Percentiles rank a stretch among this genome's conserved stretches.
Evolutionary conservation across 2,797 vertebrate species (phyloP).

Genomic region (Chelidonichthys spinosus): DNA sequence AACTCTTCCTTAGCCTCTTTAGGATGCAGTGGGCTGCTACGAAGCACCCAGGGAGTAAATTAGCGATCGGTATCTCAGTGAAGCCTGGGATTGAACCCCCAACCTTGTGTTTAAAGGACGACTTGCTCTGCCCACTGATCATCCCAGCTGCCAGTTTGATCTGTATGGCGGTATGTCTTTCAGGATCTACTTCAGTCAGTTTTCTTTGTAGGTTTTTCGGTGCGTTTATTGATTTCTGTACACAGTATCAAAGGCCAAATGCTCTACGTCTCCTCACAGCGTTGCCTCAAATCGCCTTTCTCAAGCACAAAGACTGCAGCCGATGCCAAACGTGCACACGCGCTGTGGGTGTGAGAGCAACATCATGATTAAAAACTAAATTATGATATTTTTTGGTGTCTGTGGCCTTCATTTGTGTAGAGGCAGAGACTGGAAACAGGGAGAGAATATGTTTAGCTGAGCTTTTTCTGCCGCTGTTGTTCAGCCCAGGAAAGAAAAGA

Average conservation of each 20-base stretch:
- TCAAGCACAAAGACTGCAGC: neutral
- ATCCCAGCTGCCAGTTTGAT: too few species aligned
- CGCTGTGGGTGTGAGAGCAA: neutral
- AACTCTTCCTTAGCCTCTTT: too few species aligned
- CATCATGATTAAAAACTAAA: constrained; percentile 1
- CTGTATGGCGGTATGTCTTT: neutral
- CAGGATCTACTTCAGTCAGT: neutral
- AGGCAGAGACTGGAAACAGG: neutral
- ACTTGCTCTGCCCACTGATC: too few species aligned
- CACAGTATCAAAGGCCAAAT: constrained; percentile 8
- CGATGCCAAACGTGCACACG: neutral
- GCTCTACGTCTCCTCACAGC: neutral
- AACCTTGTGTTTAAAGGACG: too few species aligned
- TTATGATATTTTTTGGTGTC: neutral
- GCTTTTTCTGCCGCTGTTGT: neutral
- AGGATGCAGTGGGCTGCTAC: too few species aligned
- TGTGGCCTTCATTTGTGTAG: neutral
- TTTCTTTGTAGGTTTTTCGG: constrained; percentile 5
- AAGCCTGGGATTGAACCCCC: too few species aligned
- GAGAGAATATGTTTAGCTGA: neutral
- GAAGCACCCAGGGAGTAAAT: too few species aligned
- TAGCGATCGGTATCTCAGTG: too few species aligned
- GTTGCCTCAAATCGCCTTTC: neutral
- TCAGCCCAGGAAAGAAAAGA: neutral
- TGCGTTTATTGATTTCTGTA: constrained; percentile 14